These are phyloP conservation scores for Lasius fuliginosus DNA, from an alignment of 2,888 invertebrate genomes.

Conservation along the genomic window DNA sequence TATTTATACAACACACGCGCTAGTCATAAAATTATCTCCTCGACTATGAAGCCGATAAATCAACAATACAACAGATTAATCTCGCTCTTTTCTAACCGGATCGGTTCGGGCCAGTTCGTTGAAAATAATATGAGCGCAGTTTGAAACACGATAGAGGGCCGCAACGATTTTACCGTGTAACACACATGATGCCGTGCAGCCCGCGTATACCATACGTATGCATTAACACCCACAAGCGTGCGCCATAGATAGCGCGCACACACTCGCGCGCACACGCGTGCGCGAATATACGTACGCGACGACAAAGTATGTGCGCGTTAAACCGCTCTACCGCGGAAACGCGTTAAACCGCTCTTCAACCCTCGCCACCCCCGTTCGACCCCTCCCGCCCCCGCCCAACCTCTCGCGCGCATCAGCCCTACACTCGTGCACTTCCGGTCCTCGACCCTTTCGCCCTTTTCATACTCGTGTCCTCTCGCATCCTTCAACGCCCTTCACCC, in stretches of 20 bases:
- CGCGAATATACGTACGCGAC: not conserved
- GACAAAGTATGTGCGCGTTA: slow-evolving; percentile 67
- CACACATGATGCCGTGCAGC: not conserved
- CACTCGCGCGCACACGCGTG: not conserved
- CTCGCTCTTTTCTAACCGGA: slow-evolving; percentile 23
- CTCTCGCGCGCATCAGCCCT: slow-evolving; percentile 68
- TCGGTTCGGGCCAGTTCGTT: slow-evolving; percentile 11
- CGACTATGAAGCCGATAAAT: slow-evolving; percentile 10
- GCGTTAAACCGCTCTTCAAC: slow-evolving; percentile 76
- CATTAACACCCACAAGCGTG: slow-evolving; percentile 37
- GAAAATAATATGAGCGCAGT: slow-evolving; percentile 42
- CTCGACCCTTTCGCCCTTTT: slow-evolving; percentile 77
- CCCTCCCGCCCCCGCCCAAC: slow-evolving; percentile 16
- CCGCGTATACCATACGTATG: slow-evolving; percentile 24
- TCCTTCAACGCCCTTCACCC: slow-evolving; percentile 71
- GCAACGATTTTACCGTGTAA: slow-evolving; percentile 42
- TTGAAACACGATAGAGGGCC: slow-evolving; percentile 31
- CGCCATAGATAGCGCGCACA: not conserved
- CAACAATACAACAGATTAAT: slow-evolving; percentile 29
- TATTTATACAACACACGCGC: not conserved
- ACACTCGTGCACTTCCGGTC: slow-evolving; percentile 74
- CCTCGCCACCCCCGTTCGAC: slow-evolving; percentile 48
- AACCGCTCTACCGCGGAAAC: slow-evolving; percentile 77
- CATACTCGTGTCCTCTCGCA: slow-evolving; percentile 75
- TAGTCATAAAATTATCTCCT: slow-evolving; percentile 19